Evolutionary conservation across 2,888 invertebrate genomes (phyloP).

Genomic region (Gastracanthus pulcherrimus): DNA sequence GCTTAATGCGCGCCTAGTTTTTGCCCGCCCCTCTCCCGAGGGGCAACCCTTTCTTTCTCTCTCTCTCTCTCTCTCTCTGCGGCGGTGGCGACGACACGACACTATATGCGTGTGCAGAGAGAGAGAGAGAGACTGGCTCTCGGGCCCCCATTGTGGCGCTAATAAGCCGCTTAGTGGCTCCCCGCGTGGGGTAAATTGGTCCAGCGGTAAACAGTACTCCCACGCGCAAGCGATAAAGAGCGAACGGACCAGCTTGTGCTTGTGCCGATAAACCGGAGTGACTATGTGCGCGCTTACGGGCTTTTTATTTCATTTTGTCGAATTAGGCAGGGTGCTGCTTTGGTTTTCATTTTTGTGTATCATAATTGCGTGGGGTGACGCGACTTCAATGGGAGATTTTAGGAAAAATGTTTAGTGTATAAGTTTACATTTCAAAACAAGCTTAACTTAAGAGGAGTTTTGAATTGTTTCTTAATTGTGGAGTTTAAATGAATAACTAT

Average conservation of each 20-base stretch:
- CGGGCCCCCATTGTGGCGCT: constrained; percentile 65
- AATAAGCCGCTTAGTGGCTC: constrained; percentile 74
- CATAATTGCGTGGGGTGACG: too few relatives aligned
- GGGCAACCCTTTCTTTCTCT: constrained; percentile 48
- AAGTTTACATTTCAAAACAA: too few relatives aligned
- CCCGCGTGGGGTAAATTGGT: constrained; percentile 70
- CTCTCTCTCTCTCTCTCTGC: too few relatives aligned
- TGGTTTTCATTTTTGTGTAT: too few relatives aligned
- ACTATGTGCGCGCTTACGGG: not conserved
- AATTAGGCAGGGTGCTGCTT: not conserved
- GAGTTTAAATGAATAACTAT: too few relatives aligned
- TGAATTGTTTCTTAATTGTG: too few relatives aligned
- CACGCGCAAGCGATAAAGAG: constrained; percentile 60
- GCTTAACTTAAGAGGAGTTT: too few relatives aligned
- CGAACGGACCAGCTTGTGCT: not conserved
- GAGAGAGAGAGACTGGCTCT: not conserved
- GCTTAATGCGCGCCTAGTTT: constrained; percentile 23
- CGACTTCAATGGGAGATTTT: too few relatives aligned
- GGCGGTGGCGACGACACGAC: too few relatives aligned
- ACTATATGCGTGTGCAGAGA: not conserved
- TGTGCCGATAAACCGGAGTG: not conserved
- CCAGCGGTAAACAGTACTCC: constrained; percentile 71
- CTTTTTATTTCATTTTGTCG: not conserved
- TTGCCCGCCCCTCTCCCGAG: not conserved
- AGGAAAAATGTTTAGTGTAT: too few relatives aligned